Percentiles rank a stretch among this genome's conserved stretches.
Conservation (phyloP, 2,888 invertebrate species). For the Epinotia ramella region DNA sequence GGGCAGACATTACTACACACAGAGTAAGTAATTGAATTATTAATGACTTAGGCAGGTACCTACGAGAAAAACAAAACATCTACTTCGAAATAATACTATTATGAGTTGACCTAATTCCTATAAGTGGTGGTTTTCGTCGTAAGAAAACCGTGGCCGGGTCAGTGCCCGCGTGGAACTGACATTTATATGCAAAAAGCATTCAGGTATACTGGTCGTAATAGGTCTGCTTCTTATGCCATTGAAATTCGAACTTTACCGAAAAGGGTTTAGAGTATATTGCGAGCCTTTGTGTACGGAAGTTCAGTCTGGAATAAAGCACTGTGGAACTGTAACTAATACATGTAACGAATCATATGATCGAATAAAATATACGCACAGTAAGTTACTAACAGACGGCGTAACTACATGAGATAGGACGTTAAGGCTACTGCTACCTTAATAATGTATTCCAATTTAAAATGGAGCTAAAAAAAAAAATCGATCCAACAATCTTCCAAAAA, state of each 20-base stretch:
- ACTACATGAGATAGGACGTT: too few relatives aligned
- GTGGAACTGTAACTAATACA: neutral
- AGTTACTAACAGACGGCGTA: too few relatives aligned
- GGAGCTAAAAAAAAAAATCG: too few relatives aligned
- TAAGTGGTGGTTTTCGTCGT: constrained; percentile 27
- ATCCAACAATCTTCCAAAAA: too few relatives aligned
- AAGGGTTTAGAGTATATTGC: neutral
- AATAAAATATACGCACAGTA: too few relatives aligned
- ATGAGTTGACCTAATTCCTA: constrained; percentile 27
- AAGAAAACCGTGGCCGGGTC: constrained; percentile 34
- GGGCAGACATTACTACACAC: too few relatives aligned
- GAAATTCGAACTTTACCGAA: neutral
- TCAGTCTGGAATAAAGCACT: neutral
- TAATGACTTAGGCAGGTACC: neutral
- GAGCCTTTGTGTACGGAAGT: constrained; percentile 2
- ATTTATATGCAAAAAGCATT: constrained; percentile 44
- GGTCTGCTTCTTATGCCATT: neutral
- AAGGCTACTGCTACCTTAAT: too few relatives aligned
- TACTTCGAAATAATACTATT: constrained; percentile 4
- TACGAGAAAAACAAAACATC: neutral
- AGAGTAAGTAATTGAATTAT: neutral
- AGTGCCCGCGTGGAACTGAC: constrained; percentile 39
- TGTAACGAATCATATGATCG: too few relatives aligned
- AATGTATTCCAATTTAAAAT: too few relatives aligned
- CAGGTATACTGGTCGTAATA: constrained; percentile 14